A percentile compares a stretch with the other conserved stretches of the same genome.
These are phyloP conservation scores for Xestia sexstrigata DNA, from an alignment of 2,888 invertebrate genomes.

Conservation along the genomic window DNA sequence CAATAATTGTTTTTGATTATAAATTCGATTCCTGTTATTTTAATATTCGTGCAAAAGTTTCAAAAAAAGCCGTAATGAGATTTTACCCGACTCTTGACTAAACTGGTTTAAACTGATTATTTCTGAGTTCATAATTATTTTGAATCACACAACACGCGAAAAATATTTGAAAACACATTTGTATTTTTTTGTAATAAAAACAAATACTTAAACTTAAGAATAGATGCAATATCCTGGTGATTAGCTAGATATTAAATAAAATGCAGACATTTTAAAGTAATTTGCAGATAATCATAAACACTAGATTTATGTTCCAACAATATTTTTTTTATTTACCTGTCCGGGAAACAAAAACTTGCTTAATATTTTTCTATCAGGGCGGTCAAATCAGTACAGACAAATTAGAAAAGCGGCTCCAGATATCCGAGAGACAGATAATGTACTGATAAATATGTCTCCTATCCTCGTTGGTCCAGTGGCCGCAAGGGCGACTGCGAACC, in stretches of 20 bases:
- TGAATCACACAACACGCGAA: background rate
- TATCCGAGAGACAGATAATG: background rate
- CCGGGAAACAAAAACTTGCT: background rate
- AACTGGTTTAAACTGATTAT: background rate
- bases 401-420: background rate
- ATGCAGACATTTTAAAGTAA: slow-evolving; percentile 8
- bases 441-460: background rate
- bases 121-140: background rate
- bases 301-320: background rate
- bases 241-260: slow-evolving; percentile 17
- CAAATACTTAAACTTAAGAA: background rate
- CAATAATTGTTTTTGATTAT: background rate
- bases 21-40: background rate
- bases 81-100: no score
- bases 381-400: background rate
- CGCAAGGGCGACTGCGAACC: background rate
- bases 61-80: background rate
- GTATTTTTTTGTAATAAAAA: slow-evolving; percentile 31
- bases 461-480: background rate
- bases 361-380: background rate
- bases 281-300: slow-evolving; percentile 6
- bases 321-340: background rate
- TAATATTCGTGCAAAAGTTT: background rate
- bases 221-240: slow-evolving; percentile 1
- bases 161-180: background rate